Base-by-base conservation (phyloP, 2,888 invertebrate species). In the Conistra vaccinii region DNA sequence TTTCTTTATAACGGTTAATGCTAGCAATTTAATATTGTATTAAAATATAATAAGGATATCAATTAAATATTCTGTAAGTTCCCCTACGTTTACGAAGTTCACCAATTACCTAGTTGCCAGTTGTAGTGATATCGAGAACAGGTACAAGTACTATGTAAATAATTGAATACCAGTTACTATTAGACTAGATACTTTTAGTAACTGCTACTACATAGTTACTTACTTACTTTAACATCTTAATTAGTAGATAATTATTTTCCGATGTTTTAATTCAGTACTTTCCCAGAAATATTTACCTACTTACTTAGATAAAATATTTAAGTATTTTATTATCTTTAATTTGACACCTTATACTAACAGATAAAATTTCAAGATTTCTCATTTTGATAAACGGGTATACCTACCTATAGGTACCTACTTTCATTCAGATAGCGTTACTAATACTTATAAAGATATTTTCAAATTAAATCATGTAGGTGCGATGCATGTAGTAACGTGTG, bases 351-450 rank as follows among this genome's bases (percentile, higher is more conserved):
- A 74, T 69, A 78, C 82, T 71, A 74, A 82, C 74, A 74, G 76
- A 81, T 81, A 81, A 81, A 58, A 74, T 67, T 78, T 68, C 51
- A 78, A 71, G 81, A 82, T 82, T 82, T 71, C 61, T 78, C 65
- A 55, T 78, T 81, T 74, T 71, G 82, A 81, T 82, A 81, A 78
- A 73, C 39, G 48, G 42, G 26, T 45, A 53, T 60, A 69, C 26
- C 35, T 78, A 42, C n/a, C n/a, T n/a, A n/a, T n/a, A n/a, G n/a
- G n/a, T 78, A 79, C 73, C 53, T 78, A 69, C 58, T 80, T 76
- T 80, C 63, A 66, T 76, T 76, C 57, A 73, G 78, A 73, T 79
- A 68, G 58, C 32, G 57, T 39, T 57, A 68, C 17, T 63, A 29
- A 39, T 72, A 81, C 53, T 14, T 48, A 48, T 66, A 17, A 58